These are phyloP conservation scores for Aselliscus stoliczkanus DNA, from an alignment of 2,797 vertebrate genomes.

Conservation along the genomic window DNA sequence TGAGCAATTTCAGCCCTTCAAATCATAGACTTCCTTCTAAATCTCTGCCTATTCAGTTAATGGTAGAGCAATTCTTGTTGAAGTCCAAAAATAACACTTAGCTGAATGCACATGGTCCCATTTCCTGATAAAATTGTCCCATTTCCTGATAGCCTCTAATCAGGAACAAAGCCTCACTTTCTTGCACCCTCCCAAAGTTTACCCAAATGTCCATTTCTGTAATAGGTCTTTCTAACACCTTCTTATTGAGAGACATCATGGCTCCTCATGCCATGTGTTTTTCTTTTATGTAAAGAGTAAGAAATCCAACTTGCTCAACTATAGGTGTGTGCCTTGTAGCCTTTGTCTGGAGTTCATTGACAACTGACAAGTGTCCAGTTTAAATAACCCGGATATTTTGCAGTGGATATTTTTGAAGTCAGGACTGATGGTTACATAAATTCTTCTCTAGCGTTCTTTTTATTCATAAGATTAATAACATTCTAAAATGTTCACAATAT, in stretches of 20 bases:
- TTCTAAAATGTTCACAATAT: neutral
- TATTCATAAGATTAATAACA: neutral
- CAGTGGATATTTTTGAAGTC: neutral
- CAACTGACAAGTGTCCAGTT: neutral
- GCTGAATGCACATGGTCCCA: neutral
- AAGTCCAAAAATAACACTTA: conserved; percentile 43
- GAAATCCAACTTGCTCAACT: neutral
- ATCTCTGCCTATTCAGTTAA: neutral
- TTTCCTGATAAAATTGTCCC: neutral
- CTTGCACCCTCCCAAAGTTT: neutral
- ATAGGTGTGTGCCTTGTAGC: neutral
- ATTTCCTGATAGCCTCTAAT: neutral
- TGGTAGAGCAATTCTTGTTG: neutral
- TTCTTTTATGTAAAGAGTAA: neutral
- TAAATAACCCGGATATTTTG: neutral
- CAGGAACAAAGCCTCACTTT: neutral
- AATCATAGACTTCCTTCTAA: neutral
- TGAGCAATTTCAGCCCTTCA: neutral
- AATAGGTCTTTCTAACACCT: neutral
- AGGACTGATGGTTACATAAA: neutral
- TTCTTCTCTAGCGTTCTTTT: neutral
- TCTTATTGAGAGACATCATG: neutral
- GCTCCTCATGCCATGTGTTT: neutral
- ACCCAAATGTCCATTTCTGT: neutral
- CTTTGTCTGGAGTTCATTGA: neutral